Percentiles rank a stretch among this genome's conserved stretches.
Conservation (phyloP, 2,113 vertebrate genomes). For the Opisthocomus hoazin region DNA sequence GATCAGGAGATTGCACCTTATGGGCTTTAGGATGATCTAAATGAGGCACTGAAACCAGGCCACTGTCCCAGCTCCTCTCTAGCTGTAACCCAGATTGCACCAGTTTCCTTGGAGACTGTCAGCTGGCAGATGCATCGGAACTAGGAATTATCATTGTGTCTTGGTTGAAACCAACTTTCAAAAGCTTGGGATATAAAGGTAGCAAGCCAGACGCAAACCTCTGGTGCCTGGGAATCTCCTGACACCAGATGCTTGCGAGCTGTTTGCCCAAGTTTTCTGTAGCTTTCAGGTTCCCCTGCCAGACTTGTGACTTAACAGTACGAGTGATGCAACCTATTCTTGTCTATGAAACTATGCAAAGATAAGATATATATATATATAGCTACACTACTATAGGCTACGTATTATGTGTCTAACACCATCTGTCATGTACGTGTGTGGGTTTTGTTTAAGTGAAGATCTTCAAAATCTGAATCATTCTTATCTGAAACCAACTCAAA, state of each 20-base stretch:
- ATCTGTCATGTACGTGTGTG: background rate
- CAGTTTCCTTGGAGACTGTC: background rate
- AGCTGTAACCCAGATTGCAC: background rate
- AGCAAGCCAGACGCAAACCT: background rate
- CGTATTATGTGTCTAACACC: slow-evolving; percentile 2
- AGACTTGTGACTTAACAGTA: background rate
- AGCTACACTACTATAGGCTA: background rate
- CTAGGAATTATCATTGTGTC: background rate
- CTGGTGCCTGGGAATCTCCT: background rate
- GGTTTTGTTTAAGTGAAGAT: slow-evolving; percentile 7
- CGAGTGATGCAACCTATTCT: background rate
- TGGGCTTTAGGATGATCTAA: background rate
- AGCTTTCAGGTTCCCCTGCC: background rate
- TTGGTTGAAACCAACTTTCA: background rate
- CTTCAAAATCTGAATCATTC: slow-evolving; percentile 33
- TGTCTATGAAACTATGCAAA: background rate
- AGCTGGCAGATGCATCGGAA: background rate
- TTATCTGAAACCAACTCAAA: background rate
- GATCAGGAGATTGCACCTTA: background rate
- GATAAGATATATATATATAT: background rate
- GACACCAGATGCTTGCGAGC: background rate
- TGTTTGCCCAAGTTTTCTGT: background rate
- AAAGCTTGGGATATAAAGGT: background rate
- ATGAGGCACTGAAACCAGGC: background rate
- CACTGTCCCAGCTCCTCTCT: background rate